phyloP scores from a whole-genome alignment of 2,113 vertebrate genomes.

The Alexandromys fortis region DNA sequence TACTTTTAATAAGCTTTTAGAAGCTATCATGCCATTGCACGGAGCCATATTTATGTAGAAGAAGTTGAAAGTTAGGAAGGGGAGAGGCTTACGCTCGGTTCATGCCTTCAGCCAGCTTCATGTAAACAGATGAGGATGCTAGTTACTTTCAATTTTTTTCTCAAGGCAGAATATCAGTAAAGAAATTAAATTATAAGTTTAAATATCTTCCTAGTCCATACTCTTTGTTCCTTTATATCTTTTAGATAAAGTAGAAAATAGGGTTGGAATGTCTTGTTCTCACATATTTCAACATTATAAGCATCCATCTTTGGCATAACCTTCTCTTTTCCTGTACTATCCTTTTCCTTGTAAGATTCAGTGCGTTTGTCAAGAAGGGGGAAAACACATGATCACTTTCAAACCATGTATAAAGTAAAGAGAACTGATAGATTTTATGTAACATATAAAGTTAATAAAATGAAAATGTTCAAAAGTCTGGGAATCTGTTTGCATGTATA shows the following conservation, averaged over 20 bases:
- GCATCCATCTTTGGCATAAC: background rate
- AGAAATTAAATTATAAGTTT: background rate
- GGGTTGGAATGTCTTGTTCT: background rate
- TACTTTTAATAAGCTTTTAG: background rate
- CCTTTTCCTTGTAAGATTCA: background rate
- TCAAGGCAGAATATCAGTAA: background rate
- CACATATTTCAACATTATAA: background rate
- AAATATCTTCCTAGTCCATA: background rate
- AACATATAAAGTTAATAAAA: slow-evolving; percentile 42
- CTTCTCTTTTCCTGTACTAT: background rate
- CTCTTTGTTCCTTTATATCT: background rate
- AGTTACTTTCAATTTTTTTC: slow-evolving; percentile 21
- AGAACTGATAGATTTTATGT: background rate
- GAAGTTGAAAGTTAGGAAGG: background rate
- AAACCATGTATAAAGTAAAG: background rate
- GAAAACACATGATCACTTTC: background rate
- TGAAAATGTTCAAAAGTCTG: slow-evolving; percentile 24
- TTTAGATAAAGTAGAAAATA: background rate
- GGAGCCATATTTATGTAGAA: background rate
- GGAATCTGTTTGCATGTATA: background rate
- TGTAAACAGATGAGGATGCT: background rate
- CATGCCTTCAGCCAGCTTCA: slow-evolving; percentile 16
- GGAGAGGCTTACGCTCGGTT: background rate
- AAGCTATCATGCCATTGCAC: background rate
- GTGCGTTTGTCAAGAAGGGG: slow-evolving; percentile 6